Evolutionary conservation across 2,797 vertebrate genomes (phyloP).

Genomic region (Taenioides sp.): DNA sequence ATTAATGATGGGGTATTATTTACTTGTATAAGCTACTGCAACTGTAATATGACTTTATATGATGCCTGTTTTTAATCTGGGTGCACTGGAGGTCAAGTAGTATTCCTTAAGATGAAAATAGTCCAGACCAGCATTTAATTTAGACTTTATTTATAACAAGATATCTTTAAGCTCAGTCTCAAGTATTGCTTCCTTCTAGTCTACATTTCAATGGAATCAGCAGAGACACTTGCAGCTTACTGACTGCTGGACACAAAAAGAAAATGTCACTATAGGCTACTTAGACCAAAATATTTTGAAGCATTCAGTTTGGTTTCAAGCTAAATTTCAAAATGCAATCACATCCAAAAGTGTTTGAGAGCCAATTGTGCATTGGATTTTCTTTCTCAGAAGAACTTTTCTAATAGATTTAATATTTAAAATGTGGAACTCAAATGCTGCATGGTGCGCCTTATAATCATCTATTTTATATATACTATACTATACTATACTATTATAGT

Average conservation of each 20-base stretch:
- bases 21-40: background rate
- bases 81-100: background rate
- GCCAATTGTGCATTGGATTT: conserved; percentile 42
- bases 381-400: background rate
- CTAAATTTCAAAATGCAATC: conserved; percentile 44
- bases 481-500: background rate
- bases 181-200: conserved; percentile 9
- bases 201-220: background rate
- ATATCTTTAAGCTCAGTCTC: conserved; percentile 9
- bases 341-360: conserved; percentile 21
- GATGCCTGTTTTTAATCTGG: background rate
- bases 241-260: background rate
- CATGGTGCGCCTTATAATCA: background rate
- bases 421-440: background rate
- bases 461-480: background rate
- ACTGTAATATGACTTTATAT: background rate
- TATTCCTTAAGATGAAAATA: background rate
- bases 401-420: background rate
- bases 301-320: conserved; percentile 49
- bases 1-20: background rate
- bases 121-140: background rate
- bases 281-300: background rate
- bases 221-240: background rate
- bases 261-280: background rate
- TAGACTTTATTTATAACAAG: conserved; percentile 16